Percentiles rank a stretch among this genome's conserved stretches.
These are phyloP conservation scores for Penaeus chinensis DNA, from an alignment of 1,140 invertebrate genomes.

Conservation along the genomic window DNA sequence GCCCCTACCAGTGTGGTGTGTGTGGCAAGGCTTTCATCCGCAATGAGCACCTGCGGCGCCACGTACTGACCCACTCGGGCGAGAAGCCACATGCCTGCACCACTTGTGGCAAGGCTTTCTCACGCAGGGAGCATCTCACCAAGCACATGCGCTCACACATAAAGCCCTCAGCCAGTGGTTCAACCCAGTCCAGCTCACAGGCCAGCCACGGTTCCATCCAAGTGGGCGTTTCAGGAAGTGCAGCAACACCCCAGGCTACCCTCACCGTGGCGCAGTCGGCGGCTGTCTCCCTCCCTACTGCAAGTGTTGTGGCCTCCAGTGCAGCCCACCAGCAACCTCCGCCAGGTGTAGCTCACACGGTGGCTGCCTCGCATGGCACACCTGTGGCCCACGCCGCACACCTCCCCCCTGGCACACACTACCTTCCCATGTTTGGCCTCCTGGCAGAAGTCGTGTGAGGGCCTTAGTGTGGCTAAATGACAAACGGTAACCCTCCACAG, in stretches of 20 bases:
- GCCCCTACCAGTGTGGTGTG: conserved; percentile 69
- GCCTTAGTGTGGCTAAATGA: conserved; percentile 3
- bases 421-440: conserved; percentile 60
- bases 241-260: conserved; percentile 38
- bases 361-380: conserved; percentile 51
- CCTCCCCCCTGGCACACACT: conserved; percentile 60
- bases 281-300: conserved; percentile 43
- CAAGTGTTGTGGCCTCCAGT: conserved; percentile 50
- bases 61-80: conserved; percentile 64
- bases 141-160: conserved; percentile 64
- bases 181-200: conserved; percentile 49
- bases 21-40: conserved; percentile 88
- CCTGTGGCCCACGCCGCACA: conserved; percentile 58
- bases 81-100: conserved; percentile 89
- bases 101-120: conserved; percentile 67
- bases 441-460: conserved; percentile 59
- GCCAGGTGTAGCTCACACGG: conserved; percentile 50
- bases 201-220: conserved; percentile 48
- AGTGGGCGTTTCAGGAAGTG: conserved; percentile 37
- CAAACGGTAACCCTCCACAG: background rate
- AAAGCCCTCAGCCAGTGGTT: conserved; percentile 27
- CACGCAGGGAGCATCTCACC: conserved; percentile 63
- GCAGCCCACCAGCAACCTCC: conserved; percentile 50
- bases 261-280: conserved; percentile 49
- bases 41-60: conserved; percentile 63